Evolutionary conservation across 2,888 invertebrate species (phyloP).

Genomic region (Cosmia trapezina): DNA sequence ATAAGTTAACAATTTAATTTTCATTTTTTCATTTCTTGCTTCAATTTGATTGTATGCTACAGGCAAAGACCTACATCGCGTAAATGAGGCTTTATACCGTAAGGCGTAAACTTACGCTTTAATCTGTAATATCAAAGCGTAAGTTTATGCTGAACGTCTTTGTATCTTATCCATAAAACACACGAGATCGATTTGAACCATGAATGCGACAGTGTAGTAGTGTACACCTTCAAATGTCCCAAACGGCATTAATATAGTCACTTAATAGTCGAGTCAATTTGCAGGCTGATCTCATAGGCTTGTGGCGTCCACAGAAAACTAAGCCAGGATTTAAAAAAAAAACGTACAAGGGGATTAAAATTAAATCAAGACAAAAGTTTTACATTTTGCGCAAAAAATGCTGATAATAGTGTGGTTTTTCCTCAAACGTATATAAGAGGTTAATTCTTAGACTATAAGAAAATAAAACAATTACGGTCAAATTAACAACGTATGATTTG

Average conservation of each 20-base stretch:
- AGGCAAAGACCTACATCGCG: no score
- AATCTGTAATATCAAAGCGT: no score
- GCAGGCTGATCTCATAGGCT: no score
- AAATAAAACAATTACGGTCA: slow-evolving; percentile 25
- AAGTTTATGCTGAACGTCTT: neutral
- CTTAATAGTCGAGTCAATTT: neutral
- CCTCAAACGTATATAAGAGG: slow-evolving; percentile 11
- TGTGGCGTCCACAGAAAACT: neutral
- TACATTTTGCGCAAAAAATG: slow-evolving; percentile 7
- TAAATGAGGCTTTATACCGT: no score
- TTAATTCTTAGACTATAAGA: slow-evolving; percentile 26
- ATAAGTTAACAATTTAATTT: no score
- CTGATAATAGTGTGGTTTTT: slow-evolving; percentile 27
- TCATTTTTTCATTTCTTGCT: no score
- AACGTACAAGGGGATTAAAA: neutral
- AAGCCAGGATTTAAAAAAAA: neutral
- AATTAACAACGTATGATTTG: slow-evolving; percentile 16
- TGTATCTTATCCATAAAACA: neutral
- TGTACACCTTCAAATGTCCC: neutral
- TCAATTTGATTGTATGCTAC: no score
- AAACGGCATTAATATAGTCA: neutral
- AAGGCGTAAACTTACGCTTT: no score
- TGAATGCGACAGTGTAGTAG: neutral
- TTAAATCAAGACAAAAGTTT: neutral
- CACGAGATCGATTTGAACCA: neutral